phyloP scores from a whole-genome alignment of 2,113 vertebrate species.

The Archilochus colubris region DNA sequence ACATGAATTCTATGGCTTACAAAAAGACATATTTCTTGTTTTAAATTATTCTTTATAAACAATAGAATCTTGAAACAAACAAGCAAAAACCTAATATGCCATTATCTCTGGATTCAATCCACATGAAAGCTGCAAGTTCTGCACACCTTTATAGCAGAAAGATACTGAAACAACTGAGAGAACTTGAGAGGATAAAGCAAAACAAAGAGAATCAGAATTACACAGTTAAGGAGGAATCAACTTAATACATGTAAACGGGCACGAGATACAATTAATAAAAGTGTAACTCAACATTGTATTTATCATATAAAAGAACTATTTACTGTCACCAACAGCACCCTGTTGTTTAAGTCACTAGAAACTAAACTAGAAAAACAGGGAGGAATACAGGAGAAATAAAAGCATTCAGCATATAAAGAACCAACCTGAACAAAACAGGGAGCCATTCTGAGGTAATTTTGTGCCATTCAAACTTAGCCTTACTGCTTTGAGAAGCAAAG shows the following conservation, averaged over 20 bases:
- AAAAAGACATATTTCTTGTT: neutral
- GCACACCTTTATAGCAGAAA: neutral
- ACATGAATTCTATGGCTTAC: neutral
- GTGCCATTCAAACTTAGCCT: neutral
- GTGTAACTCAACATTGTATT: neutral
- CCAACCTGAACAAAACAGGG: neutral
- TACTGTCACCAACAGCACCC: neutral
- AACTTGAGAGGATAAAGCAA: neutral
- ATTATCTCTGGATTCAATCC: neutral
- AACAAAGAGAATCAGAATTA: neutral
- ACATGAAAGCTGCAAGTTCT: neutral
- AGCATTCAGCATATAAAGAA: neutral
- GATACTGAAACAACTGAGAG: neutral
- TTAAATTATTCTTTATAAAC: neutral
- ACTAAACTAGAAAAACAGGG: neutral
- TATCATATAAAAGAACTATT: neutral
- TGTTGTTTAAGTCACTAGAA: neutral
- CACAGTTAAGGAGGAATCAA: neutral
- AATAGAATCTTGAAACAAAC: neutral
- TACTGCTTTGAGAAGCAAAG: neutral
- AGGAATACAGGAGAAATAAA: neutral
- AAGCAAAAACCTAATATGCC: neutral
- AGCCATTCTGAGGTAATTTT: neutral
- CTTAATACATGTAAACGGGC: neutral
- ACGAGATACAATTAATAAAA: neutral